Percentiles rank a stretch among this genome's conserved stretches.
phyloP scores from a whole-genome alignment of 2,888 invertebrate genomes.

The Ochropacha duplaris region DNA sequence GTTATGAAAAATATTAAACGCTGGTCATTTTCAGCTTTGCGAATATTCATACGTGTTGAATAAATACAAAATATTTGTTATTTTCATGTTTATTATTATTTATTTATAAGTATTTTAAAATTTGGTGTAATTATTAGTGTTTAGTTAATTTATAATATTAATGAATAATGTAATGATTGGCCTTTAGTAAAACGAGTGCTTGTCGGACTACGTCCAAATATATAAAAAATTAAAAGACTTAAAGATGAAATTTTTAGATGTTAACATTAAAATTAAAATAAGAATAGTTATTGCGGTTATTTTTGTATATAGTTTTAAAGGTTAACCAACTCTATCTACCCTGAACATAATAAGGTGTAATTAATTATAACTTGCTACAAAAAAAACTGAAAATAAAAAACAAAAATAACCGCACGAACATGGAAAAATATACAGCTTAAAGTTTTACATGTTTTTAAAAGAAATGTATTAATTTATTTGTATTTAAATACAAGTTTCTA shows the following conservation, averaged over 20 bases:
- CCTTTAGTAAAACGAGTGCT: constrained; percentile 73
- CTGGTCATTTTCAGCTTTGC: constrained; percentile 19
- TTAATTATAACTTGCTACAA: not conserved
- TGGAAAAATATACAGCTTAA: constrained; percentile 26
- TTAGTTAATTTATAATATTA: constrained; percentile 26
- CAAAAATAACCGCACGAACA: constrained; percentile 22
- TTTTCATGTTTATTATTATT: not conserved
- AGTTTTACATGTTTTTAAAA: constrained; percentile 16
- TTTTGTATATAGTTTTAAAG: too few species aligned
- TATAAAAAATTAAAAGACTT: constrained; percentile 69
- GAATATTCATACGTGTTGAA: constrained; percentile 36
- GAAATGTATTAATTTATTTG: constrained; percentile 38
- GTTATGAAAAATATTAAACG: constrained; percentile 16
- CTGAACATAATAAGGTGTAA: too few species aligned
- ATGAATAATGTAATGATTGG: constrained; percentile 52
- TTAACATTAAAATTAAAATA: constrained; percentile 39
- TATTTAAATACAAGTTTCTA: constrained; percentile 15
- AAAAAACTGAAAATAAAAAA: too few species aligned
- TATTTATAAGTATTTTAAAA: constrained; percentile 32
- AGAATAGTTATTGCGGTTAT: constrained; percentile 28
- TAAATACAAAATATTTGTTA: not conserved
- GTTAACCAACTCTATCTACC: too few species aligned
- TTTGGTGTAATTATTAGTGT: constrained; percentile 30
- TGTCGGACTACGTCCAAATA: constrained; percentile 71
- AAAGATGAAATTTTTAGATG: constrained; percentile 66